A percentile compares a stretch with the other conserved stretches of the same genome.
Conservation (phyloP, 64 coral and sea anemone genomes). For the Stylophora pistillata region DNA sequence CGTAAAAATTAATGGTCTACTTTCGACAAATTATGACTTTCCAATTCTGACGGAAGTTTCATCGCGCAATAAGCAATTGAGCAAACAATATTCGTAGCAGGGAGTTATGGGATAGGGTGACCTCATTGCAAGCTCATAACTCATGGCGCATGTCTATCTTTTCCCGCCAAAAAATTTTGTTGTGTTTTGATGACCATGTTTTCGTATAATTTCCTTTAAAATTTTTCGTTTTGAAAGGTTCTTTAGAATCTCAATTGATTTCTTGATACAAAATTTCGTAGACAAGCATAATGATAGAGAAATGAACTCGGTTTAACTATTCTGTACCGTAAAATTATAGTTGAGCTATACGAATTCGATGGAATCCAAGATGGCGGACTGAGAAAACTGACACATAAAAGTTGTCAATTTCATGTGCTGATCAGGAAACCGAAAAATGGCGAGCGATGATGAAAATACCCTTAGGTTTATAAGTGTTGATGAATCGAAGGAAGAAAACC, state of each 20-base stretch:
- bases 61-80: background rate
- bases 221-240: background rate
- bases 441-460: conserved; percentile 38
- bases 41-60: background rate
- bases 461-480: conserved; percentile 70
- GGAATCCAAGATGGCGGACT: conserved; percentile 70
- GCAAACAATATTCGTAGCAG: background rate
- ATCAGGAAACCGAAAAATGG: background rate
- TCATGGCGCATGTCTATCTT: conserved; percentile 61
- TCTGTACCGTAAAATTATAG: background rate
- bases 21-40: background rate
- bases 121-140: background rate
- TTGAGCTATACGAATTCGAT: background rate
- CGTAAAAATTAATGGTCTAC: no score
- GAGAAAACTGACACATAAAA: background rate
- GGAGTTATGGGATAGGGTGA: conserved; percentile 4
- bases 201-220: background rate
- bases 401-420: conserved; percentile 7
- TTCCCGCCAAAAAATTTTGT: conserved; percentile 62
- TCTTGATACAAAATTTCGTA: background rate
- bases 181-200: background rate
- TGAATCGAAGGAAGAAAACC: conserved; percentile 46
- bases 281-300: background rate
- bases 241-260: background rate
- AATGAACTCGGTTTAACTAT: background rate